phyloP scores from a whole-genome alignment of 2,888 invertebrate species.

The Drosophila anomelani region DNA sequence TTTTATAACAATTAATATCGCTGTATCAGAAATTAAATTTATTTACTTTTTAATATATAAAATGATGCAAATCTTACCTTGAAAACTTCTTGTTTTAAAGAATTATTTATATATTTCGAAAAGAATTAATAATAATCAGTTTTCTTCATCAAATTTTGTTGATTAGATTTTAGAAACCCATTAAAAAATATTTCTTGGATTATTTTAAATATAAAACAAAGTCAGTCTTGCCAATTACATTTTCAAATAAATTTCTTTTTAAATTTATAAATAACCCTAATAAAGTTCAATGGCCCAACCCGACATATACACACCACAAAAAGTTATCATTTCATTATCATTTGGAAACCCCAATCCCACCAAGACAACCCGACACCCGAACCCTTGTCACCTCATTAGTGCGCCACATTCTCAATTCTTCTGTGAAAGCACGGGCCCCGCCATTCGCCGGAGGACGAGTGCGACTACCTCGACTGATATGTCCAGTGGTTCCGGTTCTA shows the following conservation, averaged over 20 bases:
- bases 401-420: slow-evolving; percentile 84
- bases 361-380: slow-evolving; percentile 16
- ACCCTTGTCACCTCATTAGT: slow-evolving; percentile 77
- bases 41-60: neutral
- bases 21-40: neutral
- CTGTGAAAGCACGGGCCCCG: slow-evolving; percentile 86
- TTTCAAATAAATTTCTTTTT: neutral
- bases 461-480: slow-evolving; percentile 78
- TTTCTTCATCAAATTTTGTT: too few species aligned
- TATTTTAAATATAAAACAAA: too few species aligned
- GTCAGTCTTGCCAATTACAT: neutral
- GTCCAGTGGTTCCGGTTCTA: slow-evolving; percentile 86
- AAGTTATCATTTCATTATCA: slow-evolving; percentile 53
- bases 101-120: too few species aligned
- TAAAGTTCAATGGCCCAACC: slow-evolving; percentile 9
- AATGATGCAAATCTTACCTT: too few species aligned
- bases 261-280: neutral
- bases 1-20: neutral
- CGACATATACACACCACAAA: slow-evolving; percentile 42
- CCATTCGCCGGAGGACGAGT: slow-evolving; percentile 83
- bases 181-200: too few species aligned
- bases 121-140: too few species aligned
- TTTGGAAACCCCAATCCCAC: slow-evolving; percentile 30
- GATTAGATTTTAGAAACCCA: too few species aligned
- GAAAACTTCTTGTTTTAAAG: too few species aligned